Conservation (phyloP, 2,888 invertebrate genomes). For the Leptura quadrifasciata region DNA sequence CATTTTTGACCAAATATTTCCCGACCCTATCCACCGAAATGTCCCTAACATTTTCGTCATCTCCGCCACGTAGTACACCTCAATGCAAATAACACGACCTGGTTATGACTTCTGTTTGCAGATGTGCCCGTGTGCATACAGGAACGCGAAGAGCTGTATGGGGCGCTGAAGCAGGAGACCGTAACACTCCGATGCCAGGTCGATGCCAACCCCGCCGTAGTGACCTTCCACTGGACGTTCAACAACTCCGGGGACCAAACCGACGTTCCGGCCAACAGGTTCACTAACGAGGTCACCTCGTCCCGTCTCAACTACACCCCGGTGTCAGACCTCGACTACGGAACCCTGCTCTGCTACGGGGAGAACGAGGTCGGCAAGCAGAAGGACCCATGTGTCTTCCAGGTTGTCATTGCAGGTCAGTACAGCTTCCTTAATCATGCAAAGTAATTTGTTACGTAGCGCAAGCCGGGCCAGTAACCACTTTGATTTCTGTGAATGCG, state of each 20-base stretch:
- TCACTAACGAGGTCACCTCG: conserved; percentile 81
- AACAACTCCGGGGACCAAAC: conserved; percentile 92
- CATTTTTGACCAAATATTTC: too few relatives aligned
- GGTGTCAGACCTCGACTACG: conserved; percentile 91
- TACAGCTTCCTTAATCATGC: conserved; percentile 29
- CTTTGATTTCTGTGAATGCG: not conserved
- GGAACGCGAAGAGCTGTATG: conserved; percentile 87
- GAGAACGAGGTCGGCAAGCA: conserved; percentile 89
- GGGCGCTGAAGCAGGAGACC: conserved; percentile 92
- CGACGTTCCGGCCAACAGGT: conserved; percentile 83
- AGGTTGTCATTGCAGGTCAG: conserved; percentile 89
- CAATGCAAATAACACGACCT: conserved; percentile 3
- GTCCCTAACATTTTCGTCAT: too few relatives aligned
- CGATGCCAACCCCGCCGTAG: conserved; percentile 90
- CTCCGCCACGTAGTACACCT: not conserved
- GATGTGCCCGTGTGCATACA: conserved; percentile 87
- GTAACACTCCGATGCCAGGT: conserved; percentile 89
- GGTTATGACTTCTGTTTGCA: conserved; percentile 69
- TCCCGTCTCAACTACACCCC: conserved; percentile 90
- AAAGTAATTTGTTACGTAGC: not conserved
- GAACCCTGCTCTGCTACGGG: conserved; percentile 91
- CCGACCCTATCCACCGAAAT: too few relatives aligned
- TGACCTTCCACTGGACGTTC: conserved; percentile 94
- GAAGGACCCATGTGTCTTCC: conserved; percentile 89
- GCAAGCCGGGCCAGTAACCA: not conserved